phyloP scores from a whole-genome alignment of 2,888 invertebrate species.

The Clunio marinus region DNA sequence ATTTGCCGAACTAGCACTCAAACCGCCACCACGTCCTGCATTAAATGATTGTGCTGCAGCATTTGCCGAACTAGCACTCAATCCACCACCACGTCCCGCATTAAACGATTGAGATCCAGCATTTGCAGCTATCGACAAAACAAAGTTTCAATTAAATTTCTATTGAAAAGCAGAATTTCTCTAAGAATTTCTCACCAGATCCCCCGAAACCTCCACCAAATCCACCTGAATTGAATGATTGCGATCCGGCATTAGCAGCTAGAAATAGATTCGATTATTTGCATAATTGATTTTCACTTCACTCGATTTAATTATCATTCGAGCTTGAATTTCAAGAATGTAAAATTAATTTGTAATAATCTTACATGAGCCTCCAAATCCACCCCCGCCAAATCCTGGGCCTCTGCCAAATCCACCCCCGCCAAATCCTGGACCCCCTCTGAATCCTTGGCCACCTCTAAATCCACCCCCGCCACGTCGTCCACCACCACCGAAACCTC shows the following conservation, averaged over 20 bases:
- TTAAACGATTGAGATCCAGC: slow-evolving; percentile 13
- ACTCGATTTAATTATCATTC: no score
- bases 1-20: neutral
- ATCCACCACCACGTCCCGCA: neutral
- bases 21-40: neutral
- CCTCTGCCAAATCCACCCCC: no score
- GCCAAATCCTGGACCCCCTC: no score
- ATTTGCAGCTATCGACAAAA: slow-evolving; percentile 7
- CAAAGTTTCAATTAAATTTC: neutral
- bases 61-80: neutral
- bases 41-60: slow-evolving; percentile 13
- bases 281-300: neutral
- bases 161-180: neutral
- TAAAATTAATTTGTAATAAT: neutral
- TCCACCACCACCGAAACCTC: neutral
- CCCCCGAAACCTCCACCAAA: neutral
- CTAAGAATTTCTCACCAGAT: neutral
- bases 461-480: neutral
- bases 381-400: no score
- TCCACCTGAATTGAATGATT: neutral
- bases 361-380: slow-evolving; percentile 11
- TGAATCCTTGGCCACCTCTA: neutral
- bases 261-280: neutral
- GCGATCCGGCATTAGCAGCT: slow-evolving; percentile 20
- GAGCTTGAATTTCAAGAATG: neutral